Percentiles rank a stretch among this genome's conserved stretches.
Conservation (phyloP, 2,888 invertebrate species). For the Cactoblastis cactorum region DNA sequence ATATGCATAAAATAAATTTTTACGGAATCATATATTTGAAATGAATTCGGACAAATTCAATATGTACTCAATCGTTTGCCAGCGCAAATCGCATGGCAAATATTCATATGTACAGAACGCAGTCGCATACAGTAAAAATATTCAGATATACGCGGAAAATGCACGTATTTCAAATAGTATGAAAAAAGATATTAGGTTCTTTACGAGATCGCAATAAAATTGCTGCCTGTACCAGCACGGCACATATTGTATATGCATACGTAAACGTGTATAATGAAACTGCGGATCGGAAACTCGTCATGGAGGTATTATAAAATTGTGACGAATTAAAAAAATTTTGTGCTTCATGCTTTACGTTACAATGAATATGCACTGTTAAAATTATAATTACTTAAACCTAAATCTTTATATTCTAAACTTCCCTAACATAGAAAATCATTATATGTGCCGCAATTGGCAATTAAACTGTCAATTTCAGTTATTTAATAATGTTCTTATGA, state of each 20-base stretch:
- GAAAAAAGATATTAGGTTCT: slow-evolving; percentile 19
- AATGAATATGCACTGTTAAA: too few relatives aligned
- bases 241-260: slow-evolving; percentile 10
- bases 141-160: slow-evolving; percentile 6
- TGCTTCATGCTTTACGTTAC: too few relatives aligned
- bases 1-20: slow-evolving; percentile 10
- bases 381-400: too few relatives aligned
- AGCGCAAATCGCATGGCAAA: slow-evolving; percentile 1
- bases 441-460: too few relatives aligned
- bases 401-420: too few relatives aligned
- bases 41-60: background rate
- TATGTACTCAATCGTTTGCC: slow-evolving; percentile 5
- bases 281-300: background rate
- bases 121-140: background rate
- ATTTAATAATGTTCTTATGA: too few relatives aligned
- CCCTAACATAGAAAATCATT: too few relatives aligned
- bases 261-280: background rate
- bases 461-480: too few relatives aligned
- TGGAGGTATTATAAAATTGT: background rate
- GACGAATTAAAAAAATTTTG: too few relatives aligned
- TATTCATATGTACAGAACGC: background rate
- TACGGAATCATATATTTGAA: slow-evolving; percentile 14
- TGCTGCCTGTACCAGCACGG: slow-evolving; percentile 25
- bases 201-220: slow-evolving; percentile 31
- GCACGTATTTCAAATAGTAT: slow-evolving; percentile 18